Evolutionary conservation across 2,888 invertebrate genomes (phyloP).

Genomic region (Macropis europaea): DNA sequence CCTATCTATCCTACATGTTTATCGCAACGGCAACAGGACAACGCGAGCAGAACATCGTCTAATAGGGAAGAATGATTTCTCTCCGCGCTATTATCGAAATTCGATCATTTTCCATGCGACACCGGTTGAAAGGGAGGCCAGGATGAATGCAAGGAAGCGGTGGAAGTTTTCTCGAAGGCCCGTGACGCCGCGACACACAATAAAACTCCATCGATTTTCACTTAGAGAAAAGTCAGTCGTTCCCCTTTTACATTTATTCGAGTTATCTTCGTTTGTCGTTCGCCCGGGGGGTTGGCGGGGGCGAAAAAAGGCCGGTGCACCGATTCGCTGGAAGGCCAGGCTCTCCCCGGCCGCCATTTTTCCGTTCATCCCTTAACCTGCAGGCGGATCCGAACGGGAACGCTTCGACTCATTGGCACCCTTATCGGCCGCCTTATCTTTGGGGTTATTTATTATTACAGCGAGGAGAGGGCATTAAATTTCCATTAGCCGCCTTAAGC

Average conservation of each 20-base stretch:
- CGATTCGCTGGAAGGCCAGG: conserved; percentile 12
- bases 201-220: conserved; percentile 70
- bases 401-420: conserved; percentile 44
- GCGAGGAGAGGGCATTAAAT: conserved; percentile 58
- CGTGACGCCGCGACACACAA: conserved; percentile 53
- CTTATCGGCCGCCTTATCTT: conserved; percentile 47
- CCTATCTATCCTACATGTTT: neutral
- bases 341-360: conserved; percentile 12
- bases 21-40: no score
- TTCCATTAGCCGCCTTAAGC: conserved; percentile 62
- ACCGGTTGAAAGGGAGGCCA: conserved; percentile 14
- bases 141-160: neutral
- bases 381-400: neutral
- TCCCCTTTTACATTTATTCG: conserved; percentile 70
- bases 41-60: no score
- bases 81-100: conserved; percentile 41
- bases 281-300: neutral
- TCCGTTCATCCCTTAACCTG: conserved; percentile 48
- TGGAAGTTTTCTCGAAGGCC: conserved; percentile 23
- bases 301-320: conserved; percentile 2
- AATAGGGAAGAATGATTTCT: conserved; percentile 19
- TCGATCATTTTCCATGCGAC: conserved; percentile 36
- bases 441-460: conserved; percentile 62
- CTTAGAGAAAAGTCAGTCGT: conserved; percentile 68
- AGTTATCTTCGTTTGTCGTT: conserved; percentile 69